These are phyloP conservation scores for Malurus melanocephalus DNA, from an alignment of 2,113 vertebrate genomes.

Conservation along the genomic window DNA sequence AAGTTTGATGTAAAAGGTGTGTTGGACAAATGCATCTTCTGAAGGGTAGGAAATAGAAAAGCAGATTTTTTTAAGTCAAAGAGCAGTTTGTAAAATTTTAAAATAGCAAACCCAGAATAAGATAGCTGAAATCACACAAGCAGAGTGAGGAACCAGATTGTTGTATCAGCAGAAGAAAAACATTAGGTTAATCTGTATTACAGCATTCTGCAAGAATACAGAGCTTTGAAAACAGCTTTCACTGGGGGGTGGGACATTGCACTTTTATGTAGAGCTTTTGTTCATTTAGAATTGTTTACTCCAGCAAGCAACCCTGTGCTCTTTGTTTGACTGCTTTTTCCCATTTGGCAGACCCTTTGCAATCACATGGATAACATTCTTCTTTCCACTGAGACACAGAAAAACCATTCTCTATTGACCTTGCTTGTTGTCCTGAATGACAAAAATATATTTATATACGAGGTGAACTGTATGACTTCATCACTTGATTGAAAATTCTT, in stretches of 20 bases:
- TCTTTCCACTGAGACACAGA: constrained; percentile 13
- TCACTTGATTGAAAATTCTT: constrained; percentile 30
- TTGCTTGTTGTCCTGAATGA: constrained; percentile 2
- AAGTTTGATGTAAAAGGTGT: neutral
- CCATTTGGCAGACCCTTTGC: constrained; percentile 50
- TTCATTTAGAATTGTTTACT: constrained; percentile 54
- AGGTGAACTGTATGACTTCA: constrained; percentile 12
- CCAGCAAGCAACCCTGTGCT: constrained; percentile 28
- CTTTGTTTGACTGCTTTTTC: constrained; percentile 49
- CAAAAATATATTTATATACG: neutral
- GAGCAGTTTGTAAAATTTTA: neutral
- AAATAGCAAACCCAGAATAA: neutral
- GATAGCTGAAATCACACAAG: neutral
- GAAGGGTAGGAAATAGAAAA: neutral
- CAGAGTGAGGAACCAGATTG: neutral
- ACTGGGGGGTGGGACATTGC: constrained; percentile 16
- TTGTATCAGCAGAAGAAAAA: constrained; percentile 52
- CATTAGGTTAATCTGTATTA: constrained; percentile 46
- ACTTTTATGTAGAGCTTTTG: constrained; percentile 45
- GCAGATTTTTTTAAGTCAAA: neutral
- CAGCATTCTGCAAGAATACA: constrained; percentile 28
- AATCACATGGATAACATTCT: constrained; percentile 56
- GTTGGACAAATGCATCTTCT: neutral
- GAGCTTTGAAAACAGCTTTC: constrained; percentile 63
- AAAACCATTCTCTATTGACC: constrained; percentile 52